Evolutionary conservation across 2,888 invertebrate genomes (phyloP).

Genomic region (Microctonus hyperodae): DNA sequence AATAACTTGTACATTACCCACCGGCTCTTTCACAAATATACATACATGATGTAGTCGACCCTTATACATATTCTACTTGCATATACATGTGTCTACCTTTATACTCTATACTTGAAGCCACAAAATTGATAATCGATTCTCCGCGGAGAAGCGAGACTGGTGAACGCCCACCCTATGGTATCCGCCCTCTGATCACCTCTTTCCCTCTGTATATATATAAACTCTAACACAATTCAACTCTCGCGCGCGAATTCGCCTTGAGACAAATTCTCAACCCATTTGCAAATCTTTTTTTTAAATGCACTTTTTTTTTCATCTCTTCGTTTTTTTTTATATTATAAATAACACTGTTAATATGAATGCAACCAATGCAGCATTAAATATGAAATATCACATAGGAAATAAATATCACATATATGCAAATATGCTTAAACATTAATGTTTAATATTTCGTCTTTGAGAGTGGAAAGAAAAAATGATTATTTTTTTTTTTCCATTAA

Average conservation of each 20-base stretch:
- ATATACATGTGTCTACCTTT: neutral
- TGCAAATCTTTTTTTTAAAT: neutral
- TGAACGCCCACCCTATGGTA: slow-evolving; percentile 28
- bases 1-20: neutral
- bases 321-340: neutral
- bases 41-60: too few relatives aligned
- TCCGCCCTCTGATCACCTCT: slow-evolving; percentile 16
- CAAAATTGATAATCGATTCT: slow-evolving; percentile 32
- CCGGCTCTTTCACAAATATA: neutral
- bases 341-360: neutral
- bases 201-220: neutral
- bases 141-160: slow-evolving; percentile 27
- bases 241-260: slow-evolving; percentile 15
- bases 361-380: neutral
- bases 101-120: slow-evolving; percentile 12
- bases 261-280: slow-evolving; percentile 14
- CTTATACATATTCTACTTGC: too few relatives aligned
- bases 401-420: slow-evolving; percentile 59
- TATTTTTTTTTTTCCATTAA: neutral
- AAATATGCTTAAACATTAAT: slow-evolving; percentile 51
- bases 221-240: slow-evolving; percentile 1
- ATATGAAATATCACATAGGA: neutral
- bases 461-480: neutral
- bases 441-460: slow-evolving; percentile 39
- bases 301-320: slow-evolving; percentile 3